Evolutionary conservation across 2,797 vertebrate species (phyloP), one percentile per base, ranked within the genome.

Genomic region (Cyclura pinguis): DNA sequence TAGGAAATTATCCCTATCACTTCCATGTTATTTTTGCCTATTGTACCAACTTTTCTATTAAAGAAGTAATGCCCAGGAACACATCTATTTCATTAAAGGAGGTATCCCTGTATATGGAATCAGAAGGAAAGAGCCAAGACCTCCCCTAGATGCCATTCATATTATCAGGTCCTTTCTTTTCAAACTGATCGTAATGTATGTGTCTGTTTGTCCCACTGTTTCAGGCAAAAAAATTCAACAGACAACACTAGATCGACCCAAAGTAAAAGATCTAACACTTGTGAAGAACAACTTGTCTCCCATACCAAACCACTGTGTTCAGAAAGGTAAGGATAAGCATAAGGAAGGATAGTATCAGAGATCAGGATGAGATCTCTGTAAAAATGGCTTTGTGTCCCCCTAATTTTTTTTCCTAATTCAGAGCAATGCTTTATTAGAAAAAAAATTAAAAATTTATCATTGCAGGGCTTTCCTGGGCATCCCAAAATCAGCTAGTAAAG

Each of bases 291-390:
- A 95, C 94, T 95, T 98, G 87, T 96, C 97, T 93, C 98, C 98
- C 5, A 96, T 98, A 95, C 93, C 96, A 52, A 96, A 97, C 91
- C 97, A 97, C 95, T 97, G 95, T 92, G 97, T 96, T 94, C 97
- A 97, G 89, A 98, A 97, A 96, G 97, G 98, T 98, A 97, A 98
- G 98, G 97, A 92, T 35, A 47, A 47, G 42, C 2, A 47, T 47
- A 47, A 47, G 42, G 42, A 47, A 47, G 42, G 42, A 47, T 47
- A 47, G 42, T 47, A 47, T 47, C 42, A 47, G 42, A 47, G 42
- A 62, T 62, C 42, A 4, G 1, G 18, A 29, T 35, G 64, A 20
- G 6, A 84, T 88, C 38, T 0, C 0, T 74, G 2, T 62, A 50
- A 72, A n/a, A 0, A 22, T 55, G 67, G 6, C 0, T 0, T 86